A percentile compares a stretch with the other conserved stretches of the same genome.
phyloP scores from a whole-genome alignment of 2,113 vertebrate species.

The Chaetura pelagica region DNA sequence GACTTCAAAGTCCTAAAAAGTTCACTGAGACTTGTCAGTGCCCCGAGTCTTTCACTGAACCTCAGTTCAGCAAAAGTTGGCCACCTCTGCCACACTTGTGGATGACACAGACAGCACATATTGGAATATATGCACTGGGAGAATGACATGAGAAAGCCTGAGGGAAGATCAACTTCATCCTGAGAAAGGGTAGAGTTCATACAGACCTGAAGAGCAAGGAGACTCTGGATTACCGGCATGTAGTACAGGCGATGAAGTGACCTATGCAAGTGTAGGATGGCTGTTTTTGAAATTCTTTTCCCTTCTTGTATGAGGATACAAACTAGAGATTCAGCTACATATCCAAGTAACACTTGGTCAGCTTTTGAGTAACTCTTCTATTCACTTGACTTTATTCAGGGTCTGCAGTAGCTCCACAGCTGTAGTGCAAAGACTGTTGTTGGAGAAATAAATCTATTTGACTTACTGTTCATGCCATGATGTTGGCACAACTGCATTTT shows the following conservation, averaged over 20 bases:
- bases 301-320: background rate
- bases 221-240: background rate
- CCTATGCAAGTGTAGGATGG: background rate
- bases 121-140: background rate
- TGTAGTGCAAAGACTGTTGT: background rate
- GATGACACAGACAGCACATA: background rate
- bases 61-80: background rate
- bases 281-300: background rate
- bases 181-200: background rate
- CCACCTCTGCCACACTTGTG: background rate
- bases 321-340: background rate
- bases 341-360: background rate
- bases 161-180: background rate
- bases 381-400: background rate
- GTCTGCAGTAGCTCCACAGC: background rate
- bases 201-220: background rate
- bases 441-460: background rate
- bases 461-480: background rate
- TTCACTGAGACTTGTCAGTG: background rate
- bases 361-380: background rate
- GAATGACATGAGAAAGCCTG: background rate
- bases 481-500: background rate
- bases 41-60: rapidly evolving
- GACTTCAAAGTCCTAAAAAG: background rate
- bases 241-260: background rate